A percentile compares a stretch with the other conserved stretches of the same genome.
Evolutionary conservation across 2,888 invertebrate species (phyloP).

Genomic region (Lasioglossum vierecki): DNA sequence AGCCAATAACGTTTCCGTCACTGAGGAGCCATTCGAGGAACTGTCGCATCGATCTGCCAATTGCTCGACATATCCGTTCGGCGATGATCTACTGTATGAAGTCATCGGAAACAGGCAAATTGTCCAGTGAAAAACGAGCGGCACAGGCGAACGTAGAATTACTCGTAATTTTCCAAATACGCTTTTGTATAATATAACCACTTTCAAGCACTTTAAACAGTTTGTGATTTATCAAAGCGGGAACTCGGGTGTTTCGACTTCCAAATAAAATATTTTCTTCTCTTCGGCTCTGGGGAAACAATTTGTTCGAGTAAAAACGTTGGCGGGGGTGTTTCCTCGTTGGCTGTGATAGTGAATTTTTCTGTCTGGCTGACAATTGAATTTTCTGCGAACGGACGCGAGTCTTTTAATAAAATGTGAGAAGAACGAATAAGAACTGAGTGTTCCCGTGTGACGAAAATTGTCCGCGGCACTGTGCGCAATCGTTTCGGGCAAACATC

Average conservation of each 20-base stretch:
- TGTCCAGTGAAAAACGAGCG: not conserved
- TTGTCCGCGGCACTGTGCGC: not conserved
- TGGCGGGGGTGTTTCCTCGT: not conserved
- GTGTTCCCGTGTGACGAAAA: not conserved
- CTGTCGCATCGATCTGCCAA: not conserved
- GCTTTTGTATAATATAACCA: no score
- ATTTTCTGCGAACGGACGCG: not conserved
- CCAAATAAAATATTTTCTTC: no score
- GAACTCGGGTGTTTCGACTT: no score
- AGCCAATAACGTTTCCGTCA: not conserved
- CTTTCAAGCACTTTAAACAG: no score
- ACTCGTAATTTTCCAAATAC: not conserved
- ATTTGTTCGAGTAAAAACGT: no score
- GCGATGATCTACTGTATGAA: not conserved
- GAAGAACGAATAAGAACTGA: not conserved
- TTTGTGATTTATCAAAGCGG: no score
- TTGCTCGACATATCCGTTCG: not conserved
- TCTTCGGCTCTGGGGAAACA: no score
- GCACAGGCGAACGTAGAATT: not conserved
- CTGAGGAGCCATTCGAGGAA: not conserved
- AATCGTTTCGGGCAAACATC: not conserved
- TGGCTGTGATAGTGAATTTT: not conserved
- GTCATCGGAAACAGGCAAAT: not conserved
- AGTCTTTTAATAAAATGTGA: not conserved
- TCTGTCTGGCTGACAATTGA: not conserved